Percentiles rank a stretch among this genome's conserved stretches.
phyloP scores from a whole-genome alignment of 2,797 vertebrate genomes.

The Clarias fuscus region DNA sequence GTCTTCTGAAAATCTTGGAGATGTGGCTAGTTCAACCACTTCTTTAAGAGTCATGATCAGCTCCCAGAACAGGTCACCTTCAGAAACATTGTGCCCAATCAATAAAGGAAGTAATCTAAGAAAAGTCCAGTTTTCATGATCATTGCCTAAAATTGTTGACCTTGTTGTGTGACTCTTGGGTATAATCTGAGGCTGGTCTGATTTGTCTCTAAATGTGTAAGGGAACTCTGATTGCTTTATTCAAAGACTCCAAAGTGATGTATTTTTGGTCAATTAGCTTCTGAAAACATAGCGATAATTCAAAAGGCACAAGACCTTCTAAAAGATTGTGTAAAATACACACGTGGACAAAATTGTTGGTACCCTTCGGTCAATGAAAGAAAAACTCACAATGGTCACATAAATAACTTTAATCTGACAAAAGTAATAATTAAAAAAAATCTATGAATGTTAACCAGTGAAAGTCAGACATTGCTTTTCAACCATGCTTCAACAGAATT shows the following conservation, averaged over 20 bases:
- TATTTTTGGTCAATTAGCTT: constrained; percentile 35
- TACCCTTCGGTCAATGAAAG: no score
- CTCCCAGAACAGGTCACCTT: constrained; percentile 47
- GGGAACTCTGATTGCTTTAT: constrained; percentile 40
- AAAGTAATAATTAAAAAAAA: no score
- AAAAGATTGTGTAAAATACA: constrained; percentile 24
- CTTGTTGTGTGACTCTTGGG: constrained; percentile 38
- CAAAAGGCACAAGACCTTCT: constrained; percentile 35
- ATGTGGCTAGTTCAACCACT: constrained; percentile 23
- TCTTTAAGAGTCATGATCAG: constrained; percentile 38
- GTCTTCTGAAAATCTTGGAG: constrained; percentile 22
- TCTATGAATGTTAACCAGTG: no score
- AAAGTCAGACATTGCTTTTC: no score
- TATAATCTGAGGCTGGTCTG: constrained; percentile 45
- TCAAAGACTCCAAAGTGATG: constrained; percentile 47
- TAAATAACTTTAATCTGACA: no score
- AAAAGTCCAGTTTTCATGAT: constrained; percentile 53
- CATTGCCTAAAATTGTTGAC: constrained; percentile 39
- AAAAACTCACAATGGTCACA: no score
- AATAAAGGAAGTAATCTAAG: constrained; percentile 41
- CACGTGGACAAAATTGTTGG: no score
- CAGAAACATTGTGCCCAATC: constrained; percentile 44
- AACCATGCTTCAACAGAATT: no score
- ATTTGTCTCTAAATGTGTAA: constrained; percentile 50
- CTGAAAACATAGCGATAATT: constrained; percentile 48